phyloP scores from a whole-genome alignment of 2,797 vertebrate species.

The Heteromormyrus szaboi region DNA sequence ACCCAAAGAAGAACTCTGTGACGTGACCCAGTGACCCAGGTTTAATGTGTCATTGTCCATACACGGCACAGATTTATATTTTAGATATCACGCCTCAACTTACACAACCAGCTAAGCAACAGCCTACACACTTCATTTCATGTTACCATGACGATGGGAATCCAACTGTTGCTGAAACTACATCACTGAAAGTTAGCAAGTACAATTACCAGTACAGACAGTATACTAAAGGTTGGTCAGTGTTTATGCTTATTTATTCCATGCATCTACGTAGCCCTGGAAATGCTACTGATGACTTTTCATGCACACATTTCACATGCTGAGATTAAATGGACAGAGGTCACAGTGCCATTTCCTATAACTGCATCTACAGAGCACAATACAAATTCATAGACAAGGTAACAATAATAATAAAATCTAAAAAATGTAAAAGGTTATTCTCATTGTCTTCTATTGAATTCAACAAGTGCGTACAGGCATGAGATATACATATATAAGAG shows the following conservation, averaged over 20 bases:
- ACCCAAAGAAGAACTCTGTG: neutral
- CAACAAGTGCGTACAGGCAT: neutral
- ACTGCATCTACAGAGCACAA: neutral
- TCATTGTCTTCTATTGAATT: neutral
- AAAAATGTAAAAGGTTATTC: neutral
- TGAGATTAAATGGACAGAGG: neutral
- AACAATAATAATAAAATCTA: neutral
- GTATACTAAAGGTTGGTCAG: neutral
- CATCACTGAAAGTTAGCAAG: conserved; percentile 17
- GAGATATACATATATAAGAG: neutral
- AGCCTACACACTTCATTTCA: neutral
- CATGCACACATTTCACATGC: neutral
- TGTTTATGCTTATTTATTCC: conserved; percentile 23
- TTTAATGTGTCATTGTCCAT: neutral
- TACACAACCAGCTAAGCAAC: neutral
- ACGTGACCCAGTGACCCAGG: neutral
- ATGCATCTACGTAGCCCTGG: neutral
- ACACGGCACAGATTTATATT: neutral
- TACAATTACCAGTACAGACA: neutral
- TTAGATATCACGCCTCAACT: neutral
- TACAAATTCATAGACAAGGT: neutral
- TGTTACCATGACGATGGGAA: conserved; percentile 19
- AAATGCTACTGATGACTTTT: conserved; percentile 17
- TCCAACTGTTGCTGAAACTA: conserved; percentile 24
- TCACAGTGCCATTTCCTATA: neutral